Base-by-base conservation (phyloP, 2,888 invertebrate genomes). In the Melanargia galathea region DNA sequence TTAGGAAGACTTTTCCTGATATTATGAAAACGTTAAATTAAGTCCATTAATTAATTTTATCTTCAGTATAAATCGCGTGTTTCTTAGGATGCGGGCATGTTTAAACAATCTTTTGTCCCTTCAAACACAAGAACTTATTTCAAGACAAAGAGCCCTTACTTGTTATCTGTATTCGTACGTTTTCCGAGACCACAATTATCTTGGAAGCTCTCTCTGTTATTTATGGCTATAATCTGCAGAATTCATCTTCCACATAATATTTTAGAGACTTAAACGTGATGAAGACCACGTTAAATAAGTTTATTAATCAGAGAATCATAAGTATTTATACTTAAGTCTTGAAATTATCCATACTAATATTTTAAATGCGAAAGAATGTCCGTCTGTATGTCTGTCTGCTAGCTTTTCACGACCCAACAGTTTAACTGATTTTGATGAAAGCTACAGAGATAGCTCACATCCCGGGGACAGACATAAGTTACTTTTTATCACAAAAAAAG, bases 91-190 rank as follows among this genome's bases (percentile, higher is more conserved):
- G 58, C 48, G 58, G 58, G 58, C 58, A 35, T 48, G 46, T 35
- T 58, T 35, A 58, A 58, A 58, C 58, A 46, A 58, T 58, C 46
- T 58, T 58, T 58, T 58, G 58, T 58, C 35, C 57, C 26, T 58
- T 58, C 57, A 58, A 58, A 48, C 48, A 46, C 48, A 46, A 45
- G 43, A 56, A 48, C 58, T 48, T 46, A 58, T 33, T 48, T 58
- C 22, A n/a, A 58, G 56, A 58, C 58, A 58, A 58, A 58, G 48
- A 22, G n/a, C 33, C 58, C 46, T 48, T 48, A 20, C 58, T 58
- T 58, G 46, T 48, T 58, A 48, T 58, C 48, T 35, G 48, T 16
- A 33, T 33, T 58, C 33, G 58, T 58, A 35, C 43, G 48, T 58
- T 58, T 58, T 58, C 58, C 35, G 46, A 48, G 58, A 58, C 48